phyloP scores from a whole-genome alignment of 2,113 vertebrate species.

The Haemorhous mexicanus region DNA sequence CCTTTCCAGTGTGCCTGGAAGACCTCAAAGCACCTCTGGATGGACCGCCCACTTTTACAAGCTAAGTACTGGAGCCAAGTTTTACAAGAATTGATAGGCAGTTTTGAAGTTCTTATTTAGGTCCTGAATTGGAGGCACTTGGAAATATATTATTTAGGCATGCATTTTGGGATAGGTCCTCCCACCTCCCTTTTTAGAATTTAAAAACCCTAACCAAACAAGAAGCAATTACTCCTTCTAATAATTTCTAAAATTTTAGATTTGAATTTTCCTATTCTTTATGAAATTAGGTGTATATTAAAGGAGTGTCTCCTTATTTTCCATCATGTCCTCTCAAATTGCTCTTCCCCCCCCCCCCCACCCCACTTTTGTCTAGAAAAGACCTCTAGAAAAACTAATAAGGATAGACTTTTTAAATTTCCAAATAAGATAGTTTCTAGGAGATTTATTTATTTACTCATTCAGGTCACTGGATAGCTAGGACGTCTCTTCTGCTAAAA shows the following conservation, averaged over 20 bases:
- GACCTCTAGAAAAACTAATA: neutral
- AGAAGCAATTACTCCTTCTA: neutral
- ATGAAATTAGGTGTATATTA: neutral
- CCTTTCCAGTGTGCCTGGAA: neutral
- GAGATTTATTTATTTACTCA: neutral
- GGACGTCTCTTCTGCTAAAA: neutral
- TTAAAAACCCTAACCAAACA: neutral
- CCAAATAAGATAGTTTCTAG: neutral
- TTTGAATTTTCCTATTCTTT: neutral
- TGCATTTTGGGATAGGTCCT: neutral
- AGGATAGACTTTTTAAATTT: neutral
- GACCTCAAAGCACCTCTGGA: neutral
- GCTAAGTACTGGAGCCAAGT: neutral
- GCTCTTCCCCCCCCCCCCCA: no score
- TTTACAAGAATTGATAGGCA: neutral
- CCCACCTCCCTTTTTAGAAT: neutral
- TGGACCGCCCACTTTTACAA: neutral
- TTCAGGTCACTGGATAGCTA: neutral
- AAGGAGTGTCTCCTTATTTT: neutral
- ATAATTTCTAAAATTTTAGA: neutral
- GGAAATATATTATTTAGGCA: neutral
- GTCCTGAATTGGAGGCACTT: neutral
- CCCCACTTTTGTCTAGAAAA: neutral
- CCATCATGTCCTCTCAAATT: neutral
- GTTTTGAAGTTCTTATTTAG: neutral